Percentiles rank a stretch among this genome's conserved stretches.
Conservation (phyloP, 2,797 vertebrate species). For the Epinephelus malabaricus region DNA sequence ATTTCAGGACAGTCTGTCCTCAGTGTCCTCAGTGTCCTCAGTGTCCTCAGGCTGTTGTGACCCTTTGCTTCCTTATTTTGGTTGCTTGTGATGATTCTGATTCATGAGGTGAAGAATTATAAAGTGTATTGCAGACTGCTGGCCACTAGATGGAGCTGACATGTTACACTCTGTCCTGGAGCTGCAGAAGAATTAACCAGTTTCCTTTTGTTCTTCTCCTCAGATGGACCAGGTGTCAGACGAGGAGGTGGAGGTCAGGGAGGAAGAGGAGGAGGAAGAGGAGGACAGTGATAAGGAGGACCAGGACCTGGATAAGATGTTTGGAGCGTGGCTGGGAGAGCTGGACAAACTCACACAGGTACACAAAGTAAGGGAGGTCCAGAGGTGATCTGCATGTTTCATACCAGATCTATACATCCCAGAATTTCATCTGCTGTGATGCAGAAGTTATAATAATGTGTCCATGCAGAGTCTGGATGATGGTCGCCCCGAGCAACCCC, state of each 20-base stretch:
- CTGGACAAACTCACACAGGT: conserved; percentile 98
- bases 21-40: background rate
- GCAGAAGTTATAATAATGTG: background rate
- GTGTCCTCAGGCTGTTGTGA: background rate
- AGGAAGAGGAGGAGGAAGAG: conserved; percentile 83
- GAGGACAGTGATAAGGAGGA: conserved; percentile 99
- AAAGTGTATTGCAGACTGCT: background rate
- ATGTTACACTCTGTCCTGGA: background rate
- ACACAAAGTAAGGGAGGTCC: background rate
- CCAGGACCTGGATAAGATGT: conserved; percentile 99
- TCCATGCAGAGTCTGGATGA: conserved; percentile 92
- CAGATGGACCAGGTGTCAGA: conserved; percentile 99
- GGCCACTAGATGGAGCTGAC: conserved; percentile 55
- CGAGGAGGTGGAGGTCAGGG: conserved; percentile 94
- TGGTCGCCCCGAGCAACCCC: conserved; percentile 84
- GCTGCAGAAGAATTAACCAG: background rate
- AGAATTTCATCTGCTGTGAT: background rate
- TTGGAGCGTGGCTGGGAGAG: conserved; percentile 97
- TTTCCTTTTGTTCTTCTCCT: background rate
- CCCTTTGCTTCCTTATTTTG: background rate
- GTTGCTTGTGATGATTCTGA: background rate
- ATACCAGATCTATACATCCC: background rate
- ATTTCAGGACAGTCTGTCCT: background rate
- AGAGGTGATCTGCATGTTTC: background rate
- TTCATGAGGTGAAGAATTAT: background rate